Evolutionary conservation across 2,113 vertebrate species (phyloP).

Genomic region (Peromyscus maniculatus): DNA sequence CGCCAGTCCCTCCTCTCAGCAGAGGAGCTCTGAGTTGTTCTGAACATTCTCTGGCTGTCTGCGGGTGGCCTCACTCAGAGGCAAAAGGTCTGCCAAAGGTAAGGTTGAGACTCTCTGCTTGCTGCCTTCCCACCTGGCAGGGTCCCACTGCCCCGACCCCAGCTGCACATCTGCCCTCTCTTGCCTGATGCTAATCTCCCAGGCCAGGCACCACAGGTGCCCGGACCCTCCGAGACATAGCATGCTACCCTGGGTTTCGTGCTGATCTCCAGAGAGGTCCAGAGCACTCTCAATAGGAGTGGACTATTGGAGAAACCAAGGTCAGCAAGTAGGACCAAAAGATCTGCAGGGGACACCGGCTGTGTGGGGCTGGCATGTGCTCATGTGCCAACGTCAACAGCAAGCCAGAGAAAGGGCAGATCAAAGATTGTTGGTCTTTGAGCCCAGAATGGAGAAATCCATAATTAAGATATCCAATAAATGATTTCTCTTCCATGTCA

Average conservation of each 20-base stretch:
- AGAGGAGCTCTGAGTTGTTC: conserved; percentile 81
- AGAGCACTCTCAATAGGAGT: not conserved
- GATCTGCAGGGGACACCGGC: not conserved
- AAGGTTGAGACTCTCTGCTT: conserved; percentile 50
- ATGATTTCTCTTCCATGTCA: conserved; percentile 59
- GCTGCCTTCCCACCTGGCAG: not conserved
- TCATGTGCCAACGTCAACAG: conserved; percentile 19
- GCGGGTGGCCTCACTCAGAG: conserved; percentile 73
- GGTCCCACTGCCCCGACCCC: not conserved
- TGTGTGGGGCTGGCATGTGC: not conserved
- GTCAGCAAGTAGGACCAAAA: not conserved
- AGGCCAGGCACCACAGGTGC: not conserved
- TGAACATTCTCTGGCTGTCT: conserved; percentile 75
- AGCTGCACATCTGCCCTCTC: not conserved
- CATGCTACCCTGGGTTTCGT: not conserved
- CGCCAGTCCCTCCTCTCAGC: conserved; percentile 81
- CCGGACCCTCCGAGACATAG: not conserved
- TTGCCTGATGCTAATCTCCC: not conserved
- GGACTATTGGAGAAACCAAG: not conserved
- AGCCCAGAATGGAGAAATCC: conserved; percentile 69
- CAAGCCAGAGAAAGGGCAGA: conserved; percentile 51
- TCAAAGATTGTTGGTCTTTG: conserved; percentile 53
- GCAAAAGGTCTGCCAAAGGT: conserved; percentile 60
- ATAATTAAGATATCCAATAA: conserved; percentile 62
- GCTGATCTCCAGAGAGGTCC: not conserved